Evolutionary conservation across 2,888 invertebrate species (phyloP), one percentile per base, ranked within the genome.

Genomic region (Melolontha melolontha): DNA sequence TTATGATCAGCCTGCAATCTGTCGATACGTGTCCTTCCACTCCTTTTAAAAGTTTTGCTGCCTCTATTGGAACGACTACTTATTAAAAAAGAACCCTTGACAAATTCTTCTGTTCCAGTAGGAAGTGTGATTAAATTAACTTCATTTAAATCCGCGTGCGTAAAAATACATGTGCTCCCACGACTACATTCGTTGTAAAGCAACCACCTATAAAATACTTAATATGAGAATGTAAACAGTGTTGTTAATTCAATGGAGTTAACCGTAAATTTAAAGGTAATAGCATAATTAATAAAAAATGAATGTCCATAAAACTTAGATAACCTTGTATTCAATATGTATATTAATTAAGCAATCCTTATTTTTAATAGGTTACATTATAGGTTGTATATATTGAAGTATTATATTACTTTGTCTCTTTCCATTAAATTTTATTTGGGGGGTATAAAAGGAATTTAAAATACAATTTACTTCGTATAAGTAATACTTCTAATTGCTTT

Each of bases 181-280:
- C 69, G 69, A 27, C 52, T 69, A 44, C 69, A 69, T 5, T 65
- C 65, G 39, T 69, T 69, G 42, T 66, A 65, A 51, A 69, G 69
- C 41, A 69, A 54, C 51, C 51, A 69, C 66, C 69, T 69, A 66
- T 54, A 69, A 69, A 69, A 66, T 10, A 65, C 50, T 17, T 14
- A 14, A 17, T 29, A 34, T 64, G 34, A 64, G 39, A 64, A 52
- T 39, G 11, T 44, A 10, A n/a, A 34, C n/a, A 12, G 51, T 34
- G 51, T 52, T 52, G 27, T 44, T 44, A 57, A 57, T 57, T 57
- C 27, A 41, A 41, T 41, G 1, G 41, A 41, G 2, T 41, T 41
- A 1, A 14, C 6, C 4, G 6, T 14, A 6, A 34, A 34, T 34
- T 8, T 34, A 34, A 5, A 8, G 6, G 10, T 34, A 34, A 34